phyloP scores from a whole-genome alignment of 2,113 vertebrate genomes.

The Tachysurus fulvidraco region DNA sequence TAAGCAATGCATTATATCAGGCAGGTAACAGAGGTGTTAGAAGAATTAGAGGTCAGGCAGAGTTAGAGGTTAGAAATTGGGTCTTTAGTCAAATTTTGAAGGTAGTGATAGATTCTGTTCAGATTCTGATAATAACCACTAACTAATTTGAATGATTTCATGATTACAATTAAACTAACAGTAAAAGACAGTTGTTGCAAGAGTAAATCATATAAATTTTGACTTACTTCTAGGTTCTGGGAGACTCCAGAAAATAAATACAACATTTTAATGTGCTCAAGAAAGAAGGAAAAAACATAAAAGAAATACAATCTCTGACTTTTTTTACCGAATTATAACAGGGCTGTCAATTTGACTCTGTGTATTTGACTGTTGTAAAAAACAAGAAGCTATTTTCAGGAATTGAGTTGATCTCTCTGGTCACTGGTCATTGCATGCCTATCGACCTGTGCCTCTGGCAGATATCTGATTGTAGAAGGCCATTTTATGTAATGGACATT shows the following conservation, averaged over 20 bases:
- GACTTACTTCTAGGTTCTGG: not conserved
- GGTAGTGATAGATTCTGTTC: too few species aligned
- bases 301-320: not conserved
- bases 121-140: not conserved
- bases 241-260: not conserved
- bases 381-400: conserved; percentile 6
- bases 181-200: not conserved
- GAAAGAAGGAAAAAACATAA: not conserved
- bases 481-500: conserved; percentile 12
- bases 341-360: not conserved
- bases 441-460: not conserved
- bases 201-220: not conserved
- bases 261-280: not conserved
- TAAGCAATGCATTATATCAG: too few species aligned
- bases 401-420: not conserved
- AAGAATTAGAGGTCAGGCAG: too few species aligned
- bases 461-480: not conserved
- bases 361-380: conserved; percentile 17
- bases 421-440: not conserved
- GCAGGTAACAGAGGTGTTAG: too few species aligned
- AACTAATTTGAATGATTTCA: not conserved
- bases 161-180: not conserved
- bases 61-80: too few species aligned
- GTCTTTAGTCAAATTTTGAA: too few species aligned
- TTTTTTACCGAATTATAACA: conserved; percentile 7